A percentile compares a stretch with the other conserved stretches of the same genome.
Evolutionary conservation across 1,140 invertebrate species (phyloP).

Genomic region (Arion vulgaris): DNA sequence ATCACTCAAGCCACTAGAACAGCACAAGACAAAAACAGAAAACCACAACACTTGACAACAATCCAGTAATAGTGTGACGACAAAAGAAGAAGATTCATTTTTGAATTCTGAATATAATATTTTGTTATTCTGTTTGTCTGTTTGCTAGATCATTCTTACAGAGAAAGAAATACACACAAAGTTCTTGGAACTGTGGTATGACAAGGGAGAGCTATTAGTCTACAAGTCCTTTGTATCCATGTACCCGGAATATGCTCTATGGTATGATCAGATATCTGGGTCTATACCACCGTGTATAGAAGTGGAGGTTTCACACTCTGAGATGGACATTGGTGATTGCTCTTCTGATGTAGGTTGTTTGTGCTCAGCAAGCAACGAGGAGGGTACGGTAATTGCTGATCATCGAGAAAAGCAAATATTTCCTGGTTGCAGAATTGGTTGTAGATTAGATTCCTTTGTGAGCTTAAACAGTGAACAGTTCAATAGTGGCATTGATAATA

Average conservation of each 20-base stretch:
- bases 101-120: too few relatives aligned
- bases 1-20: too few relatives aligned
- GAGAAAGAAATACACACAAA: constrained; percentile 23
- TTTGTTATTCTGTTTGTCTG: not conserved
- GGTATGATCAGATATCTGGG: constrained; percentile 32
- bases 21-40: too few relatives aligned
- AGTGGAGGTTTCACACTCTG: not conserved
- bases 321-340: not conserved
- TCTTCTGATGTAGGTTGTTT: not conserved
- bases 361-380: not conserved
- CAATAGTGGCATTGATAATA: not conserved
- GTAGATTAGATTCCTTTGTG: not conserved
- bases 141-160: not conserved
- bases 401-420: too few relatives aligned
- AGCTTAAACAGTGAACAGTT: not conserved
- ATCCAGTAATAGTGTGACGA: too few relatives aligned
- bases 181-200: constrained; percentile 22
- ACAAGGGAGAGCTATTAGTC: constrained; percentile 28
- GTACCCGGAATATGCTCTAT: constrained; percentile 27
- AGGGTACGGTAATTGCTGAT: too few relatives aligned
- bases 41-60: too few relatives aligned
- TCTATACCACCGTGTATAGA: constrained; percentile 24
- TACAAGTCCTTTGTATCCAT: constrained; percentile 36
- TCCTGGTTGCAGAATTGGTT: not conserved
- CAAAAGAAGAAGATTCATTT: too few relatives aligned